These are phyloP conservation scores for Drosophila testacea DNA, from an alignment of 2,888 invertebrate genomes.

Conservation along the genomic window DNA sequence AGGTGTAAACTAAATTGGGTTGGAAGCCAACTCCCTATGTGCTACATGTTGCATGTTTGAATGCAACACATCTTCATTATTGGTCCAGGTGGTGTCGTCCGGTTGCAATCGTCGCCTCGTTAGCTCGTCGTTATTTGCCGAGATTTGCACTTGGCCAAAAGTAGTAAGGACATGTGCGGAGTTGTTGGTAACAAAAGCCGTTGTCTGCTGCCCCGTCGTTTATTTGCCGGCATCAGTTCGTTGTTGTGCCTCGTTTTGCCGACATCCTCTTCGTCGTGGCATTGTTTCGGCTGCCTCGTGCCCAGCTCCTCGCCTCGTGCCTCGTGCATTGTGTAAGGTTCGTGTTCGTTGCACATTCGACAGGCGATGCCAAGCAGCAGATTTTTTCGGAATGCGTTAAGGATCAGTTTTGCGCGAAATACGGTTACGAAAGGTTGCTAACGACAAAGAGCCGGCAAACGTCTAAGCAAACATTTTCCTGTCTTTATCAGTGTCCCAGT, in stretches of 20 bases:
- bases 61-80: constrained; percentile 58
- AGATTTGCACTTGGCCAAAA: constrained; percentile 62
- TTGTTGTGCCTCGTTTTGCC: constrained; percentile 44
- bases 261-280: constrained; percentile 45
- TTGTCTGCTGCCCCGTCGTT: constrained; percentile 45
- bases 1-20: background rate
- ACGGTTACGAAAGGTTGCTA: constrained; percentile 84
- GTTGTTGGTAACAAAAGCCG: constrained; percentile 45
- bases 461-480: constrained; percentile 63
- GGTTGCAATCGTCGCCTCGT: constrained; percentile 53
- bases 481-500: constrained; percentile 36
- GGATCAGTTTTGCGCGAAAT: constrained; percentile 85
- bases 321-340: constrained; percentile 74
- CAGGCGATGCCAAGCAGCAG: constrained; percentile 64
- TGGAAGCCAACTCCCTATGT: background rate
- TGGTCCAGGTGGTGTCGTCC: constrained; percentile 53
- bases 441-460: constrained; percentile 67
- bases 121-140: constrained; percentile 56
- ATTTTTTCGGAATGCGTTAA: constrained; percentile 84
- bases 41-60: constrained; percentile 44
- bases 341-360: constrained; percentile 80
- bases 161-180: constrained; percentile 42
- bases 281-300: constrained; percentile 47
- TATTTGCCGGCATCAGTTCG: constrained; percentile 65
- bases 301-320: constrained; percentile 15